These are phyloP conservation scores for Paedocypris sp. DNA, from an alignment of 2,113 vertebrate species.

Conservation along the genomic window DNA sequence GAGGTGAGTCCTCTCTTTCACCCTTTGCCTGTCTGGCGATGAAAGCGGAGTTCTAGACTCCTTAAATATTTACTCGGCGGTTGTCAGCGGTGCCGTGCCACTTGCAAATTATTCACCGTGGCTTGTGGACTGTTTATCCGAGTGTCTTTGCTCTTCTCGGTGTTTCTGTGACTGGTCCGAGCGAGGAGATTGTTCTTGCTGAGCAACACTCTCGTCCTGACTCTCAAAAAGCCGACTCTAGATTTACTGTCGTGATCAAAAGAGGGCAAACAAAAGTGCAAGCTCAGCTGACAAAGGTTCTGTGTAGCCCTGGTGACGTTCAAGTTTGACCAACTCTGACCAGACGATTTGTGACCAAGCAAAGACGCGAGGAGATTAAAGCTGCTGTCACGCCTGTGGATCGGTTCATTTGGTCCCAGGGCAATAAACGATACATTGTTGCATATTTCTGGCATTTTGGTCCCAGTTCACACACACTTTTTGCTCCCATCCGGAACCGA, in stretches of 20 bases:
- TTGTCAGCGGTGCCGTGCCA: neutral
- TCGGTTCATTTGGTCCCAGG: too few species aligned
- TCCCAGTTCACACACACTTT: too few species aligned
- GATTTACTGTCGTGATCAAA: constrained; percentile 19
- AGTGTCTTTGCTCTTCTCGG: neutral
- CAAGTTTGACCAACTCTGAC: too few species aligned
- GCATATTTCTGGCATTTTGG: too few species aligned
- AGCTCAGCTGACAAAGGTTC: too few species aligned
- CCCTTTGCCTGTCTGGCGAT: neutral
- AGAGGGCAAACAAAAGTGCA: too few species aligned
- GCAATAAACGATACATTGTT: too few species aligned
- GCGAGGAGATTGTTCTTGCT: constrained; percentile 13
- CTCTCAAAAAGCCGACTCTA: constrained; percentile 2
- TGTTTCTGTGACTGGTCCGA: constrained; percentile 2
- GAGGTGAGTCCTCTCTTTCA: constrained; percentile 59
- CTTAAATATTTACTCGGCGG: constrained; percentile 4
- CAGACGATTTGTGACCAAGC: too few species aligned
- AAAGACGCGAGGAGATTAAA: too few species aligned
- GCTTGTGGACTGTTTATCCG: constrained; percentile 1
- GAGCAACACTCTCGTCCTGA: constrained; percentile 6
- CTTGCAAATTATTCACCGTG: neutral
- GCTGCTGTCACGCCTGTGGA: too few species aligned
- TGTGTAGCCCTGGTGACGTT: too few species aligned
- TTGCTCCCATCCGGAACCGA: too few species aligned
- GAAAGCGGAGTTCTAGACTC: neutral